These are phyloP conservation scores for Smithornis capensis DNA, from an alignment of 2,113 vertebrate genomes.

Conservation along the genomic window DNA sequence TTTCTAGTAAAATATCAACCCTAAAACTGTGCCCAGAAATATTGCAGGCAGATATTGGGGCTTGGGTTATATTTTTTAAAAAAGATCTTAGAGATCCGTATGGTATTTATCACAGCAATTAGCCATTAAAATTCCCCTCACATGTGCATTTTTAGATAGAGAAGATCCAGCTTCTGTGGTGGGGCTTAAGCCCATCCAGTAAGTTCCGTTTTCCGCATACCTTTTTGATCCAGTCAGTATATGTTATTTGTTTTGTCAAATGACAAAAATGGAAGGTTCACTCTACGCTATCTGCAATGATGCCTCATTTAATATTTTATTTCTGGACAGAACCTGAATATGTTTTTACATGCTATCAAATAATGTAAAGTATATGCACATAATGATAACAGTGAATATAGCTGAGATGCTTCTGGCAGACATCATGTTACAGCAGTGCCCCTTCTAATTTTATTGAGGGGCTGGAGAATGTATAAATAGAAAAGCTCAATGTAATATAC, in stretches of 20 bases:
- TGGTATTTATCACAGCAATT: not conserved
- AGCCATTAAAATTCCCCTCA: not conserved
- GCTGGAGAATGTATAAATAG: not conserved
- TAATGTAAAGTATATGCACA: conserved; percentile 22
- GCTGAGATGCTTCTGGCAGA: not conserved
- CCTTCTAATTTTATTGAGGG: conserved; percentile 11
- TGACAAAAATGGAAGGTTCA: not conserved
- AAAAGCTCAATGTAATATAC: not conserved
- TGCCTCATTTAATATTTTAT: not conserved
- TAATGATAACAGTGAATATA: not conserved
- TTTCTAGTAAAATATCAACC: not conserved
- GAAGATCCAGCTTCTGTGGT: not conserved
- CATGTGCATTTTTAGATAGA: not conserved
- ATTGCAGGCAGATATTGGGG: not conserved
- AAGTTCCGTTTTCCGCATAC: not conserved
- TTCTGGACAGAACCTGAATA: not conserved
- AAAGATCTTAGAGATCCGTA: not conserved
- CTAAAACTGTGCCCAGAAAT: not conserved
- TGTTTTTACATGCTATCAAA: conserved; percentile 19
- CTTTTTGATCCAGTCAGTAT: not conserved
- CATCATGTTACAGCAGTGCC: not conserved
- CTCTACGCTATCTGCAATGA: not conserved
- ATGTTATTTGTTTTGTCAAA: not conserved
- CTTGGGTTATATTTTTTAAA: not conserved
- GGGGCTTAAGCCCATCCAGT: not conserved